Conservation (phyloP, 2,113 vertebrate species). For the Cyanoramphus novaezelandiae region DNA sequence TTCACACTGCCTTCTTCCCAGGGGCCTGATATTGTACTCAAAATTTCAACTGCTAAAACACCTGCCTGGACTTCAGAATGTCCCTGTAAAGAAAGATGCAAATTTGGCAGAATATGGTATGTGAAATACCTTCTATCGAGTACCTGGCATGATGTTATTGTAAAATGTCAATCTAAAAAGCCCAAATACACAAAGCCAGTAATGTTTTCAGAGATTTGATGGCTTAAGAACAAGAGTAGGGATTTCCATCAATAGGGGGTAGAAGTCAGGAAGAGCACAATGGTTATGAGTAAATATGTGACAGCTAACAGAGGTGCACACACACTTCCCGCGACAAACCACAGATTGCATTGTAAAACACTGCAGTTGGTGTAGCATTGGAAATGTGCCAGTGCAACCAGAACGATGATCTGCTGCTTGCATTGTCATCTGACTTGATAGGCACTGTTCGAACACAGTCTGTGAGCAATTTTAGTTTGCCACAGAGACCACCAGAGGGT, state of each 20-base stretch:
- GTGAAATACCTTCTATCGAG: not conserved
- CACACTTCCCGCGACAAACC: not conserved
- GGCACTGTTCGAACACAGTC: not conserved
- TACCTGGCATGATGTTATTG: not conserved
- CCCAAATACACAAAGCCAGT: not conserved
- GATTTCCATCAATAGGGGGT: not conserved
- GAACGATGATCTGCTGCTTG: not conserved
- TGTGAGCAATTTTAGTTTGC: constrained; percentile 23
- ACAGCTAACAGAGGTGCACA: not conserved
- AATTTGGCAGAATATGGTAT: not conserved
- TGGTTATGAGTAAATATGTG: not conserved
- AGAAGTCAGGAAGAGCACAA: constrained; percentile 2
- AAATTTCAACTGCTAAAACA: not conserved
- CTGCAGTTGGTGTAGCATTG: not conserved
- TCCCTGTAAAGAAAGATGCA: not conserved
- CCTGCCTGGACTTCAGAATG: not conserved
- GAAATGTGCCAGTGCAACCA: not conserved
- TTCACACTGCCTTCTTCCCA: not conserved
- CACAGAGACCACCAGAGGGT: constrained; percentile 1
- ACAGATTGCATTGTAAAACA: not conserved
- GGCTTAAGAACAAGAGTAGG: not conserved
- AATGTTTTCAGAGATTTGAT: not conserved
- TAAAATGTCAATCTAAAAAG: not conserved
- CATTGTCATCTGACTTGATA: constrained; percentile 1
- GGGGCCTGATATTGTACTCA: not conserved